Conservation (phyloP, 1,140 invertebrate genomes). For the Temnothorax nylanderi region DNA sequence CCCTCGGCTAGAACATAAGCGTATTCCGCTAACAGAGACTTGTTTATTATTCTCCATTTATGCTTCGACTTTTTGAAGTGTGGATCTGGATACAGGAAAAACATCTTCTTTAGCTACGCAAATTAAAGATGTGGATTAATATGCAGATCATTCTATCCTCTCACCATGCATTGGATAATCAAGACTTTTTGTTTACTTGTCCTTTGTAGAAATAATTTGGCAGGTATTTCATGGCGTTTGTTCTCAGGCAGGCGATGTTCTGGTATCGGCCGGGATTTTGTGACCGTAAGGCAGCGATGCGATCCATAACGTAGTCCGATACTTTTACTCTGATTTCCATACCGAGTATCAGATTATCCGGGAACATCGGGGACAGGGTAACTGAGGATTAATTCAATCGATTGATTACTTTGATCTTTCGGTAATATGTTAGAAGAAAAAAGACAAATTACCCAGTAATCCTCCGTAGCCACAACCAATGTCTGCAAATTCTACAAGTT, state of each 20-base stretch:
- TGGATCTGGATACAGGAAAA: constrained; percentile 99
- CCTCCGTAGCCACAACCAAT: constrained; percentile 99
- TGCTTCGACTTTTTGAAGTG: constrained; percentile 99
- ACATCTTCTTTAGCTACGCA: constrained; percentile 97
- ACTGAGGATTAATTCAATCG: constrained; percentile 86
- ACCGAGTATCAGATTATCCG: constrained; percentile 95
- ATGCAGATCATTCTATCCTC: not conserved
- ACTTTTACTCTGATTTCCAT: constrained; percentile 99
- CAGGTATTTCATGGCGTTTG: constrained; percentile 99
- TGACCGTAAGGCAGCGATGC: constrained; percentile 94
- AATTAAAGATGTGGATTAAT: constrained; percentile 52
- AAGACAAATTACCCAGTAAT: constrained; percentile 89
- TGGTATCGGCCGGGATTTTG: constrained; percentile 93
- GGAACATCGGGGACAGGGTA: constrained; percentile 95
- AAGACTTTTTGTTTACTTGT: constrained; percentile 88
- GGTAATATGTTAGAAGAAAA: not conserved
- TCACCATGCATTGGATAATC: not conserved
- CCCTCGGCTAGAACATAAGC: constrained; percentile 95
- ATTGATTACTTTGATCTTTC: not conserved
- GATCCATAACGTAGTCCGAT: constrained; percentile 98
- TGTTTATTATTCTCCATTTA: constrained; percentile 99
- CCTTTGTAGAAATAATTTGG: constrained; percentile 98
- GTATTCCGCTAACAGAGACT: constrained; percentile 97
- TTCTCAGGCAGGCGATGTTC: constrained; percentile 98
- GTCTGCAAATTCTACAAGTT: constrained; percentile 96